Evolutionary conservation across 2,888 invertebrate species (phyloP).

Genomic region (Scelioninae gen. 1): DNA sequence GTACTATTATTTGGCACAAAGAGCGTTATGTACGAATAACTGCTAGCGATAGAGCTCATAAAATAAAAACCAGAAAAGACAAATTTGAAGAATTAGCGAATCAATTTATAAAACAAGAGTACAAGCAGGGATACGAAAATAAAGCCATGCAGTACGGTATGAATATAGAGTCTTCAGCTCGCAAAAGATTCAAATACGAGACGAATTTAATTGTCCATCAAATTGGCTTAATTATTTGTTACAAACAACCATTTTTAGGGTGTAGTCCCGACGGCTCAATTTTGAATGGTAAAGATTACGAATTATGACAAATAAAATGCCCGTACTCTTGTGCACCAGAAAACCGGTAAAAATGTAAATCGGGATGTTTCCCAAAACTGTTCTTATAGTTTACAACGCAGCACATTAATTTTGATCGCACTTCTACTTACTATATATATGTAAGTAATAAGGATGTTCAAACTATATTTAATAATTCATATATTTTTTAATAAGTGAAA

Average conservation of each 20-base stretch:
- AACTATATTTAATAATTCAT: too few relatives aligned
- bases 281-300: slow-evolving; percentile 30
- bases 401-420: not conserved
- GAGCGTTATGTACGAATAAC: too few relatives aligned
- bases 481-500: too few relatives aligned
- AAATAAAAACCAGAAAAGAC: too few relatives aligned
- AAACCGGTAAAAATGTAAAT: slow-evolving; percentile 11
- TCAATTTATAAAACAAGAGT: too few relatives aligned
- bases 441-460: too few relatives aligned
- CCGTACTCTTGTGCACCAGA: not conserved
- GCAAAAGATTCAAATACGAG: slow-evolving; percentile 1
- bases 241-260: slow-evolving; percentile 38
- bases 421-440: not conserved
- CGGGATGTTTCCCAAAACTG: not conserved
- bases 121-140: not conserved
- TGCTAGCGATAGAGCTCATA: too few relatives aligned
- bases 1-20: too few relatives aligned
- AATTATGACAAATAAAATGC: slow-evolving; percentile 64
- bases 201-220: slow-evolving; percentile 19
- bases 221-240: slow-evolving; percentile 39
- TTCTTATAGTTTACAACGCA: slow-evolving; percentile 6
- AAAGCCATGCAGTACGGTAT: slow-evolving; percentile 27
- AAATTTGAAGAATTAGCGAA: too few relatives aligned
- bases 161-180: slow-evolving; percentile 11
- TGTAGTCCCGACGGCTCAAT: slow-evolving; percentile 56